These are phyloP conservation scores for Orthonevra nobilis DNA, from an alignment of 2,888 invertebrate genomes.

Conservation along the genomic window DNA sequence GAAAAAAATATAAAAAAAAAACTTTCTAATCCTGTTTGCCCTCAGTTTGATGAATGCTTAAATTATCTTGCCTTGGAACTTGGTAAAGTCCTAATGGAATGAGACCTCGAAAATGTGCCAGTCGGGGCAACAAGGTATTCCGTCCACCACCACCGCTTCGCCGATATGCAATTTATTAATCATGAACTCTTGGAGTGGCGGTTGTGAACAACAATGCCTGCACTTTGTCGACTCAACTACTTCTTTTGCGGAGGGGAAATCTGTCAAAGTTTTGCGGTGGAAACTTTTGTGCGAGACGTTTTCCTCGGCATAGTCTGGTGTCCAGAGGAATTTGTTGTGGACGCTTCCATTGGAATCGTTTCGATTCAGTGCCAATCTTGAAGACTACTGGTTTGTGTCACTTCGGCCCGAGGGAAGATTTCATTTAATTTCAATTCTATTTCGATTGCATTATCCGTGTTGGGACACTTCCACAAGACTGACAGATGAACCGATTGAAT, in stretches of 20 bases:
- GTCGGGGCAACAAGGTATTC: neutral
- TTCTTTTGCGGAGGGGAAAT: neutral
- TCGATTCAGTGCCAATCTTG: too few species aligned
- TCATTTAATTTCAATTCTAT: too few species aligned
- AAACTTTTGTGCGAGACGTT: too few species aligned
- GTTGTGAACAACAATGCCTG: neutral
- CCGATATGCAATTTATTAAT: constrained; percentile 2
- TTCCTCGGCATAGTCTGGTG: too few species aligned
- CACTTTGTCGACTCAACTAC: neutral
- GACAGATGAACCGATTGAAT: too few species aligned
- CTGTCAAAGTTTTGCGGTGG: constrained; percentile 24
- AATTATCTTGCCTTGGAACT: neutral
- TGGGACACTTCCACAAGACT: too few species aligned
- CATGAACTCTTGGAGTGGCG: neutral
- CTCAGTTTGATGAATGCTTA: neutral
- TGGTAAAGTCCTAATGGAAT: neutral
- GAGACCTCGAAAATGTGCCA: neutral
- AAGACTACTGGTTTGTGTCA: too few species aligned
- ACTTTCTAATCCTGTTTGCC: neutral
- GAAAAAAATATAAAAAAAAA: too few species aligned
- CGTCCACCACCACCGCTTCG: neutral
- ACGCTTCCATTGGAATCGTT: too few species aligned
- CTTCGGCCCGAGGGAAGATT: too few species aligned
- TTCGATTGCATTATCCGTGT: too few species aligned
- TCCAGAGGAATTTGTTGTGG: too few species aligned